Base-by-base conservation (phyloP, 2,113 vertebrate genomes). In the Heteronetta atricapilla region DNA sequence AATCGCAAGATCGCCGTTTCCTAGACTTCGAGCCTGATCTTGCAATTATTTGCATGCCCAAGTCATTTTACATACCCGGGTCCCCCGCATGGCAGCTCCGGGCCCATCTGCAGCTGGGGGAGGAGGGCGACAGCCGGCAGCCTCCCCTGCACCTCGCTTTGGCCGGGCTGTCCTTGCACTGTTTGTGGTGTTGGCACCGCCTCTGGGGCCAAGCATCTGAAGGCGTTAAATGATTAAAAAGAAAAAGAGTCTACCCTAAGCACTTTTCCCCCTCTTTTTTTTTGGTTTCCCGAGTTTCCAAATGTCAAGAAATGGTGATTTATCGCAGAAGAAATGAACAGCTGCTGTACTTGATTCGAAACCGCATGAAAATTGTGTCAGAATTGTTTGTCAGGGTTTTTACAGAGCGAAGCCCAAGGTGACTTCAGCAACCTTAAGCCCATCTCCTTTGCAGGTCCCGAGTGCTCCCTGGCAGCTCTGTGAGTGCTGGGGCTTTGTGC, bases 341-440 rank as follows among this genome's bases (percentile, higher is more conserved):
- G 90, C 94, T 96, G 95, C 86, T 76, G 86, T 48, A 1, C 50
- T 74, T 6, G 70, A 17, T 86, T 58, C 62, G 40, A 74, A 96
- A 5, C 89, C 75, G 63, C 78, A 20, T 31, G 12, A 34, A 90
- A 93, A 89, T 6, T 3, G 66, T n/a, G 74, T 64, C 8, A 34
- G 34, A 91, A 59, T 46, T 2, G 19, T 74, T 13, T 48, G 10
- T n/a, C 18, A 3, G 67, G 48, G 33, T 13, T 94, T 88, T 82
- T 17, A 66, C 19, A 22, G 11, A 42, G 69, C 60, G 34, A 16
- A n/a, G 81, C 20, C 81, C 34, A 15, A 17, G 64, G 46, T 4
- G 82, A 10, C 31, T 85, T 66, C 9, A 62, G 50, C 92, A 8
- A 86, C 89, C 6, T 34, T 9, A 46, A 64, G 50, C 46, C 10